These are phyloP conservation scores for Enteromius mattozi DNA, from an alignment of 2,797 vertebrate species.

Conservation along the genomic window DNA sequence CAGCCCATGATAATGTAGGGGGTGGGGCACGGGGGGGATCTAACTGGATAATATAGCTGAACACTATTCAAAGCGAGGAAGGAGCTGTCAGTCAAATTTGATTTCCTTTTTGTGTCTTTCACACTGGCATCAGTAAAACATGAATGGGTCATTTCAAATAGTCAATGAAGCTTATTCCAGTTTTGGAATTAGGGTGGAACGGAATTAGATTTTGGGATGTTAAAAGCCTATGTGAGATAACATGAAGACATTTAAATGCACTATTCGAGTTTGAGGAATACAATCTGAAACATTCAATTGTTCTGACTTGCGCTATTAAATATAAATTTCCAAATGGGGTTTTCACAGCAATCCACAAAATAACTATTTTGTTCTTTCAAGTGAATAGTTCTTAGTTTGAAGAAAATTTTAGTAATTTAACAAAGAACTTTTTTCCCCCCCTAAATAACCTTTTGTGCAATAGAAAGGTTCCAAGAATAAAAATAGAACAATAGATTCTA, in stretches of 20 bases:
- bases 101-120: conserved; percentile 22
- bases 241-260: not conserved
- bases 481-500: not conserved
- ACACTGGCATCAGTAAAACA: conserved; percentile 7
- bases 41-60: conserved; percentile 51
- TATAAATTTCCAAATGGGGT: not conserved
- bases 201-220: not conserved
- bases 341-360: not conserved
- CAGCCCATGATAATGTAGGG: conserved; percentile 60
- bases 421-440: not conserved
- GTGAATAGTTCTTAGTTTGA: not conserved
- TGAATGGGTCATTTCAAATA: conserved; percentile 27
- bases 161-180: not conserved
- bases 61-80: conserved; percentile 52
- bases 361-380: not conserved
- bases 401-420: not conserved
- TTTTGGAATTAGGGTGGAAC: not conserved
- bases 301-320: not conserved
- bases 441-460: not conserved
- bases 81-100: conserved; percentile 55
- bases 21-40: conserved; percentile 50
- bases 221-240: conserved; percentile 6
- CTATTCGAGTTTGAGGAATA: not conserved
- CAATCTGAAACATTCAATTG: not conserved
- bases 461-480: not conserved